Conservation (phyloP, 2,797 vertebrate species). For the Corythornis leucogaster region DNA sequence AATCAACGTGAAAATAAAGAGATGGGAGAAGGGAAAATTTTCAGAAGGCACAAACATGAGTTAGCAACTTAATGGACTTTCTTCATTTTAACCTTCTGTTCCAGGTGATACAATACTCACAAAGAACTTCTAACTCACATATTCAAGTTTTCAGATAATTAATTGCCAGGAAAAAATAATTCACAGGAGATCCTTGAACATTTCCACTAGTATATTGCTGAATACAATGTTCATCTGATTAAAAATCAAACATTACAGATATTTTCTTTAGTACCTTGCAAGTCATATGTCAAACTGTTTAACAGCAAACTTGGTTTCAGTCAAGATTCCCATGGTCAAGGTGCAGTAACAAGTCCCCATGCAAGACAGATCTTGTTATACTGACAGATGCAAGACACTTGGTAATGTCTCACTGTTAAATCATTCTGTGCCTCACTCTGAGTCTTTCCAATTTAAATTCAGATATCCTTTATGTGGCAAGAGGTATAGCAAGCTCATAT, state of each 20-base stretch:
- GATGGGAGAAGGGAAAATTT: background rate
- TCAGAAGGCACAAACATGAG: background rate
- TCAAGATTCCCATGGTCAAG: background rate
- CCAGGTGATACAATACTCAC: background rate
- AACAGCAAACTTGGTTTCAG: background rate
- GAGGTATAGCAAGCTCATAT: background rate
- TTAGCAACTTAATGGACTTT: background rate
- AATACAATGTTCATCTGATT: conserved; percentile 21
- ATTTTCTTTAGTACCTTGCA: background rate
- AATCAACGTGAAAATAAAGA: background rate
- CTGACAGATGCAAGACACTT: accelerated
- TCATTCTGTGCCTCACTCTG: background rate
- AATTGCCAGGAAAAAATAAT: conserved; percentile 11
- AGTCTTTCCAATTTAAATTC: background rate
- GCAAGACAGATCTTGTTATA: background rate
- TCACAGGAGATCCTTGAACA: background rate
- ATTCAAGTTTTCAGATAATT: background rate
- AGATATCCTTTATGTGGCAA: background rate
- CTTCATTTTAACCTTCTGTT: background rate
- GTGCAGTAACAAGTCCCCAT: background rate
- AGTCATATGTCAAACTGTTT: background rate
- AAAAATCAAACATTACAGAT: conserved; percentile 26
- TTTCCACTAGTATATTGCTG: background rate
- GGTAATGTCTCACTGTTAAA: background rate
- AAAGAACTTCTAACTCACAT: background rate